Conservation (phyloP, 2,888 invertebrate species). For the Amphipoea lucens region DNA sequence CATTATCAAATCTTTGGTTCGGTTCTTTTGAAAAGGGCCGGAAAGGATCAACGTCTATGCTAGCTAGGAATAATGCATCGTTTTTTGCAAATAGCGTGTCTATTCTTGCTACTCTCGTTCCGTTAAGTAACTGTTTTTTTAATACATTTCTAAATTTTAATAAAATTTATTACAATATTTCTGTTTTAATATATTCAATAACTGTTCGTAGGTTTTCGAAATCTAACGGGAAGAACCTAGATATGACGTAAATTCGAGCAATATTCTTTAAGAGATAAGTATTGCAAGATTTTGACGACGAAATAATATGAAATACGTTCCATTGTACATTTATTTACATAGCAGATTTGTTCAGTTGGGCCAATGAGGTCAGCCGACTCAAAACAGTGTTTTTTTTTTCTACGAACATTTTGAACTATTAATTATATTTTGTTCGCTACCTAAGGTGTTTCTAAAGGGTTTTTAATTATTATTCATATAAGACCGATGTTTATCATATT, state of each 20-base stretch:
- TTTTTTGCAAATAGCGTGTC: no score
- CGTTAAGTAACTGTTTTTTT: no score
- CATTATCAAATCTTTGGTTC: no score
- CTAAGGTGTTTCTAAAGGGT: conserved; percentile 13
- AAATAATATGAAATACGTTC: conserved; percentile 1
- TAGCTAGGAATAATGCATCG: neutral
- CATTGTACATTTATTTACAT: conserved; percentile 23
- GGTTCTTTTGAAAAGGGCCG: no score
- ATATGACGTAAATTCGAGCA: neutral
- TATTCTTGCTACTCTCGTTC: no score
- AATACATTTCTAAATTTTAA: no score
- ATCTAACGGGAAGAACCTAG: neutral
- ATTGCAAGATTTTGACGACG: conserved; percentile 17
- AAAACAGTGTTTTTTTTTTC: conserved; percentile 17
- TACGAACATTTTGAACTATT: neutral
- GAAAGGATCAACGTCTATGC: neutral
- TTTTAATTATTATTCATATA: conserved; percentile 10
- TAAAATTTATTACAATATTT: no score
- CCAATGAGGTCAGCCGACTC: conserved; percentile 15
- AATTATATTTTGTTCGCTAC: conserved; percentile 15
- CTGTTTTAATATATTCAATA: no score
- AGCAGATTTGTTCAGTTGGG: conserved; percentile 36
- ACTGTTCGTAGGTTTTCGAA: neutral
- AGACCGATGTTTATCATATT: conserved; percentile 14
- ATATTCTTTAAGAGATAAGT: conserved; percentile 2